Base-by-base conservation (phyloP, 2,113 vertebrate genomes). In the human region DNA sequence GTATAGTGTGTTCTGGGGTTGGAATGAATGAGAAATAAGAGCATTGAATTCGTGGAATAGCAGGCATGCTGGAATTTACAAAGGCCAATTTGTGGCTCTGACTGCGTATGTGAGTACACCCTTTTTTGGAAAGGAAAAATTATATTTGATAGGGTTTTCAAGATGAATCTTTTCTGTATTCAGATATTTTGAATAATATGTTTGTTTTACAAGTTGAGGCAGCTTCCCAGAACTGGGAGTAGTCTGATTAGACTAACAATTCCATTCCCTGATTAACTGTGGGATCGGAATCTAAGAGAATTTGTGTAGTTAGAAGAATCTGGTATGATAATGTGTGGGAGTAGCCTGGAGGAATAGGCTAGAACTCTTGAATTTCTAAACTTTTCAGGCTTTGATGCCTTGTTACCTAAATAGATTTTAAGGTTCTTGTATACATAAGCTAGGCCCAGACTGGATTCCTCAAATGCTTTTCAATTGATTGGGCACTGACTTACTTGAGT, bases 181-280 rank as follows among this genome's bases (percentile, higher is more conserved):
- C 52, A 96, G 72, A 75, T 76, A 78, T 93, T 78, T 97, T 90
- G 57, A 93, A 78, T 92, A 85, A 82, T 64, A 64, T 13, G 12
- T 98, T 72, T 85, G 17, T 89, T 96, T 93, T 96, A 55, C 18
- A 48, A 30, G 38, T 93, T 82, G 40, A 75, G 61, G 79, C 13
- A 82, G 35, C 12, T 93, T 73, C 23, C 4, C 32, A 79, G 48
- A 83, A 82, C 40, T 78, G 73, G 73, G 10, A 89, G 70, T 50
- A 40, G 43, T 52, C 64, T 75, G 70, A 64, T 79, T 64, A 87
- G 64, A 79, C 16, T 52, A 72, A 84, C 25, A 66, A 43, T 55
- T 90, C 52, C 4, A 81, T 64, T 40, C 38, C 17, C 20, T 90
- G 43, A 90, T 80, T 72, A 78, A 76, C 68, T 88, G 3, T 93